phyloP scores from a whole-genome alignment of 2,797 vertebrate species.

The Masticophis lateralis region DNA sequence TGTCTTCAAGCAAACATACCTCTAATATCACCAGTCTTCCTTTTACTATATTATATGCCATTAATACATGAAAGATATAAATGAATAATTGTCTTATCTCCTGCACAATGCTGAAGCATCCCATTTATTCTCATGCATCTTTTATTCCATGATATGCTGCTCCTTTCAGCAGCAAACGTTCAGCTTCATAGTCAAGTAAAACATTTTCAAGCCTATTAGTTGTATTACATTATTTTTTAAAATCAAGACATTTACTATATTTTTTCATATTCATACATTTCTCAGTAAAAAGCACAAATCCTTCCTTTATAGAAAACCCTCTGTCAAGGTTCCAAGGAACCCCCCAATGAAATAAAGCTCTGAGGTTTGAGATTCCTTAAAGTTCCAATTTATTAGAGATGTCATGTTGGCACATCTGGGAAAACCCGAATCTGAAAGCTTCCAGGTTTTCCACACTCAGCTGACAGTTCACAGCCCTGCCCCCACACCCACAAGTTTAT shows the following conservation, averaged over 20 bases:
- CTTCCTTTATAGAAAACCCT: background rate
- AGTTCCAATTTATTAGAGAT: too few species aligned
- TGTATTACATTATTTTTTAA: background rate
- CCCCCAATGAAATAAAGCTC: too few species aligned
- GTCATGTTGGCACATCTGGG: too few species aligned
- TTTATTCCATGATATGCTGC: background rate
- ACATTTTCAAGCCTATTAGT: background rate
- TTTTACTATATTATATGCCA: background rate
- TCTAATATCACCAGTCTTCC: background rate
- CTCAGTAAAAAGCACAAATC: background rate
- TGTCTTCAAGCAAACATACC: background rate
- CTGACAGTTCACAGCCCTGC: too few species aligned
- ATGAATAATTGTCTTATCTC: background rate
- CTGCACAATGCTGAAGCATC: background rate
- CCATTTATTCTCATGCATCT: background rate
- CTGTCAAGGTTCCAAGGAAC: background rate
- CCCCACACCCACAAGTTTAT: too few species aligned
- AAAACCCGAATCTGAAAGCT: too few species aligned
- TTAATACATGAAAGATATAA: background rate
- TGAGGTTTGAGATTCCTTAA: too few species aligned
- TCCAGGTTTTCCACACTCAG: too few species aligned
- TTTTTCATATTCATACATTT: background rate
- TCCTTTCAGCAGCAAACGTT: background rate
- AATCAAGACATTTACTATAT: background rate
- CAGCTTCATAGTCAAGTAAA: background rate